Conservation (phyloP, 1,140 invertebrate genomes). For the Arctopsyche grandis region DNA sequence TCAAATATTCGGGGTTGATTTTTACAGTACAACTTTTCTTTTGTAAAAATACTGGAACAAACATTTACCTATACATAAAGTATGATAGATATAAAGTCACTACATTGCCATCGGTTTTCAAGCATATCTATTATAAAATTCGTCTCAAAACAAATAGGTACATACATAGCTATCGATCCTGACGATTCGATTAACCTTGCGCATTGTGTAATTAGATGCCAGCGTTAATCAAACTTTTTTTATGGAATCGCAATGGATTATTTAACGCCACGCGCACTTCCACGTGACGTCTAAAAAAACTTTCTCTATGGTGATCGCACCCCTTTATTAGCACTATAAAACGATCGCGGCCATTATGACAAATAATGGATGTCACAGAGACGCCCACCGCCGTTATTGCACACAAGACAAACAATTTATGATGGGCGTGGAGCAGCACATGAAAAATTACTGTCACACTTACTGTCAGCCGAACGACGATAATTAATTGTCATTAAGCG, state of each 20-base stretch:
- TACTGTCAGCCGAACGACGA: neutral
- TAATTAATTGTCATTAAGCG: slow-evolving; percentile 18
- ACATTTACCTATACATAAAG: no score
- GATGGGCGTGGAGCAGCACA: slow-evolving; percentile 38
- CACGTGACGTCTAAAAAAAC: neutral
- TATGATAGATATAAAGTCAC: no score
- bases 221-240: neutral
- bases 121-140: no score
- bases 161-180: no score
- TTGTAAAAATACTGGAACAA: no score
- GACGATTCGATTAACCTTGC: no score
- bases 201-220: neutral
- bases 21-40: no score
- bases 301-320: slow-evolving; percentile 1
- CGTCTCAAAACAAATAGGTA: no score
- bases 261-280: slow-evolving; percentile 10
- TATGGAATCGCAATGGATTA: slow-evolving; percentile 12
- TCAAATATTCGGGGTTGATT: no score
- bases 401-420: slow-evolving; percentile 44
- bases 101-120: no score
- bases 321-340: slow-evolving; percentile 42
- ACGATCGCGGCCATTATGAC: slow-evolving; percentile 33
- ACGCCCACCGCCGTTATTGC: slow-evolving; percentile 13
- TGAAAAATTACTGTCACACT: slow-evolving; percentile 41
- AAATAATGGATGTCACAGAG: slow-evolving; percentile 39